Percentiles rank a stretch among this genome's conserved stretches.
These are phyloP conservation scores for Brenthis hecate DNA, from an alignment of 2,888 invertebrate genomes.

Conservation along the genomic window DNA sequence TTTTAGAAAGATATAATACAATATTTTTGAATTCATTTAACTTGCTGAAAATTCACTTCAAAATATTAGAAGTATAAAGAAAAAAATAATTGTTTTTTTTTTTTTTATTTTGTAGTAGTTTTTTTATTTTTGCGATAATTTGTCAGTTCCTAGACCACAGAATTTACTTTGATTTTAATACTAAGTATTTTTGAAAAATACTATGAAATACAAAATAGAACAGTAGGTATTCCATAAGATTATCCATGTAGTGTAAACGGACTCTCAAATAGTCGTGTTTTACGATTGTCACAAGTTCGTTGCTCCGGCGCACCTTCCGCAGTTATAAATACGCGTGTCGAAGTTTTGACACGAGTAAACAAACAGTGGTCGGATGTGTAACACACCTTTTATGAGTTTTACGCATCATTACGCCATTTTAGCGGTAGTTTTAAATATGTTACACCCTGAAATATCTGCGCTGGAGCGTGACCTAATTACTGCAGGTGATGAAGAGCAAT, in stretches of 20 bases:
- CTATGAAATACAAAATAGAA: not conserved
- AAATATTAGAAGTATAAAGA: too few relatives aligned
- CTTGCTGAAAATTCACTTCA: too few relatives aligned
- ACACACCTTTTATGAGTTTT: constrained; percentile 50
- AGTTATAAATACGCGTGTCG: constrained; percentile 77
- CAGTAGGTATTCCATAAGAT: not conserved
- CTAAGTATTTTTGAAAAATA: too few relatives aligned
- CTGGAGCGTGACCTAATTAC: constrained; percentile 28
- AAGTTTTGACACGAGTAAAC: constrained; percentile 79
- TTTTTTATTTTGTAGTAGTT: too few relatives aligned
- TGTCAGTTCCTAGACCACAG: too few relatives aligned
- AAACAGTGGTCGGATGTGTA: constrained; percentile 60
- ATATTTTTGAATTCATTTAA: too few relatives aligned
- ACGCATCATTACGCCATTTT: constrained; percentile 50
- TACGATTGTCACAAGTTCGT: constrained; percentile 69
- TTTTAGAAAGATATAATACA: too few relatives aligned
- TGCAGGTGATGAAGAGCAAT: not conserved
- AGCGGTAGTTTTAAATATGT: constrained; percentile 37
- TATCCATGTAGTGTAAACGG: constrained; percentile 17
- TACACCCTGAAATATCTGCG: constrained; percentile 34
- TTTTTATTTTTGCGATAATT: too few relatives aligned
- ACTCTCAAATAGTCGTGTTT: constrained; percentile 44
- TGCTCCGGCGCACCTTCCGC: constrained; percentile 77
- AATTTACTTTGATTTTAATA: too few relatives aligned
- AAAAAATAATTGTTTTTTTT: too few relatives aligned